Evolutionary conservation across 2,888 invertebrate species (phyloP), one percentile per base, ranked within the genome.

Genomic region (Leistus spinibarbis): DNA sequence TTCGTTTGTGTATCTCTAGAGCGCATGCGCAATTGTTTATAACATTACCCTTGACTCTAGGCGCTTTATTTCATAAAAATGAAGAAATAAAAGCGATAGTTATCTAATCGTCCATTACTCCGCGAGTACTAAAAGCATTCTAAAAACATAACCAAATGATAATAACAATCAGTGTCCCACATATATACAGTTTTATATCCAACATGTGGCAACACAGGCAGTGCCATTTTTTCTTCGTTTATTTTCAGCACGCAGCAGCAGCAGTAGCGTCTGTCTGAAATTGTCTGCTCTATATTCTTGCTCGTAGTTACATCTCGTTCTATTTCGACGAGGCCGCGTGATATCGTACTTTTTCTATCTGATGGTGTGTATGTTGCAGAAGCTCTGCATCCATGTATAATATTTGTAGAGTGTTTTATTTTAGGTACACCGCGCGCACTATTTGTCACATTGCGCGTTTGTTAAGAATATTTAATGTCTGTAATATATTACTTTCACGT

Each of bases 391-490:
- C 62, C 40, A 70, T 70, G 70, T 70, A 54, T 70, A 70, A 63
- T 70, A 69, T 68, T 68, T 60, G 63, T 54, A 53, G 70, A 69
- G 4, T 57, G 54, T 54, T 69, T 57, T 69, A 68, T 19, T 10
- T 56, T 79, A n/a, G 80, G 79, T 79, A 78, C 77, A 40, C 40
- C 40, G 40, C 40, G 40, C 40, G 13, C 79, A 80, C 81, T 81
- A 81, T 82, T 82, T 82, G 81, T 81, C 80, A 81, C 80, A 80
- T 80, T 79, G 80, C 40, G 13, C 79, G 79, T 81, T 79, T 79
- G 78, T 76, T 72, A 64, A 78, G 80, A 80, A 81, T 81, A 80
- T 80, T 79, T 80, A 81, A 82, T 80, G 79, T 77, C 27, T 23
- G 77, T 78, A 68, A 80, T 81, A 80, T 79, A 79, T 81, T 80